A percentile compares a stretch with the other conserved stretches of the same genome.
Conservation (phyloP, 2,888 invertebrate genomes). For the Tetramorium bicarinatum region DNA sequence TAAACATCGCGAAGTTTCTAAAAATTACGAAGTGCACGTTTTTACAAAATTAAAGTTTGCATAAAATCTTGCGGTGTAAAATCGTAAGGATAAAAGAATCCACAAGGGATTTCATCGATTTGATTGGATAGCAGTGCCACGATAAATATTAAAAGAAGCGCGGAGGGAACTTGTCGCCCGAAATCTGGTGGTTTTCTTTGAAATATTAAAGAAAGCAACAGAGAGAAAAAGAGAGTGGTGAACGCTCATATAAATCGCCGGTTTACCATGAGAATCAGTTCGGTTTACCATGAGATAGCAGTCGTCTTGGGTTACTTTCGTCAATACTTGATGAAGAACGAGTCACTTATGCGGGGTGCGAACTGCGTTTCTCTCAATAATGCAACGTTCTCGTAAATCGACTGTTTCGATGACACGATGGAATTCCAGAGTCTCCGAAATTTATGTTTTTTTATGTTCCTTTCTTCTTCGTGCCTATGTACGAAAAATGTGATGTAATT, state of each 20-base stretch:
- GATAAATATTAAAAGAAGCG: conserved; percentile 53
- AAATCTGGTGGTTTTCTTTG: conserved; percentile 52
- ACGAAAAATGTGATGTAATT: background rate
- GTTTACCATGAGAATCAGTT: conserved; percentile 79
- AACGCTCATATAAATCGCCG: conserved; percentile 78
- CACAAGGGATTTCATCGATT: conserved; percentile 9
- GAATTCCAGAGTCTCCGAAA: background rate
- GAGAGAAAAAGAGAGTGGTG: background rate
- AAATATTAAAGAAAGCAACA: conserved; percentile 72
- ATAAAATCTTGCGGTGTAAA: background rate
- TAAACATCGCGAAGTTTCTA: background rate
- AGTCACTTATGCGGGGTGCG: conserved; percentile 25
- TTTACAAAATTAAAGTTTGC: background rate
- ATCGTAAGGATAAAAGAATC: conserved; percentile 10
- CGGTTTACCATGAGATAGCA: too few relatives aligned
- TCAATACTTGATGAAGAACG: conserved; percentile 69
- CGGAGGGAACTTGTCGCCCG: conserved; percentile 55
- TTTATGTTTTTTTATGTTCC: background rate
- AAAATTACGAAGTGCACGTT: background rate
- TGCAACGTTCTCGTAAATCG: conserved; percentile 52
- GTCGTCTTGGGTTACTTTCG: conserved; percentile 46
- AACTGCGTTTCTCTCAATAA: conserved; percentile 62
- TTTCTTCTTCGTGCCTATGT: background rate
- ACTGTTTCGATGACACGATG: conserved; percentile 6
- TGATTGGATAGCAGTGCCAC: conserved; percentile 27